Evolutionary conservation across 2,113 vertebrate genomes (phyloP).

Genomic region (Ictalurus punctatus): DNA sequence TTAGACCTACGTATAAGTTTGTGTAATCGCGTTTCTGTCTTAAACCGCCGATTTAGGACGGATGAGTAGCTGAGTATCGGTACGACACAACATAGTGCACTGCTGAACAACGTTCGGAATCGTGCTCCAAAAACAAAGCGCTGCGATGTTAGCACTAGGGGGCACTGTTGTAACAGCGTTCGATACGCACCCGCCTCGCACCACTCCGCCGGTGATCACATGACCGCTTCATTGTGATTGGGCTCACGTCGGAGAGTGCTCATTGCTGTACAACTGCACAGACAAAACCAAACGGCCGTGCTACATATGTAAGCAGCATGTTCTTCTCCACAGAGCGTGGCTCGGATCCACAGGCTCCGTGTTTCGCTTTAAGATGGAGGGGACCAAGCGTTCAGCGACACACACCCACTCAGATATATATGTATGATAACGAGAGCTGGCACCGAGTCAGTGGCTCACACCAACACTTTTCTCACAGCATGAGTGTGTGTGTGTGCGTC

Average conservation of each 20-base stretch:
- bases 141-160: constrained; percentile 63
- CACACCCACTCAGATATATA: constrained; percentile 61
- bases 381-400: constrained; percentile 38
- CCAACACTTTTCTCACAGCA: constrained; percentile 63
- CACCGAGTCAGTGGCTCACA: constrained; percentile 66
- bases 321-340: constrained; percentile 65
- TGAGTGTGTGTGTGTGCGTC: constrained; percentile 47
- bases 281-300: constrained; percentile 73
- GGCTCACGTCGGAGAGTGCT: constrained; percentile 73
- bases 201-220: constrained; percentile 43
- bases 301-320: constrained; percentile 77
- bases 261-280: constrained; percentile 76
- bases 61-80: background rate
- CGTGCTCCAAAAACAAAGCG: background rate
- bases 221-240: constrained; percentile 73
- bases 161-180: constrained; percentile 68
- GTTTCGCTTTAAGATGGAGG: constrained; percentile 30
- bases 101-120: background rate
- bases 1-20: too few species aligned
- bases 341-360: constrained; percentile 48
- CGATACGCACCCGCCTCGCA: constrained; percentile 26
- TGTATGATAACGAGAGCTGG: constrained; percentile 73
- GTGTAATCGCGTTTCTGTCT: background rate
- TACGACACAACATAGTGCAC: background rate
- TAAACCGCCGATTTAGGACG: too few species aligned